Conservation (phyloP, 2,888 invertebrate species). For the Anthrax anthrax region DNA sequence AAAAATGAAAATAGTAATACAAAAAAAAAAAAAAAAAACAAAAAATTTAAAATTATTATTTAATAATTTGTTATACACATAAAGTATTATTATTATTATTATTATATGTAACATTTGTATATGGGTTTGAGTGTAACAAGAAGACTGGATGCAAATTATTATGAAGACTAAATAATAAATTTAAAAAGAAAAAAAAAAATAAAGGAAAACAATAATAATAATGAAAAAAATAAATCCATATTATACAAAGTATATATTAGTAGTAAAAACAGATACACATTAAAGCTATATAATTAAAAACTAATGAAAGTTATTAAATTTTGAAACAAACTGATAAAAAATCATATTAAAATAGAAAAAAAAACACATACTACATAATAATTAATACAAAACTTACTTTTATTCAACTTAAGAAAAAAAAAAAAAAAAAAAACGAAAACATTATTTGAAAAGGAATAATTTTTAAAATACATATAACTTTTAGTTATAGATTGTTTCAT, state of each 20-base stretch:
- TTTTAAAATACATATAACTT: too few relatives aligned
- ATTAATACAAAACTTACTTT: not conserved
- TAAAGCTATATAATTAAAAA: too few relatives aligned
- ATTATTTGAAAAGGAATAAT: not conserved
- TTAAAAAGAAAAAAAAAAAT: not conserved
- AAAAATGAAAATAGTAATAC: too few relatives aligned
- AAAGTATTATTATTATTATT: too few relatives aligned
- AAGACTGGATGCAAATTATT: not conserved
- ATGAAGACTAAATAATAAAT: not conserved
- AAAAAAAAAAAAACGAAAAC: not conserved
- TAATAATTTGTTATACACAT: too few relatives aligned
- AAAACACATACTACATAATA: not conserved
- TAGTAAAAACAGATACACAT: too few relatives aligned
- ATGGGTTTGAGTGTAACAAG: not conserved
- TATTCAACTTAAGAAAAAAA: not conserved
- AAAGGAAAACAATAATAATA: not conserved
- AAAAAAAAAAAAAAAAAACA: too few relatives aligned
- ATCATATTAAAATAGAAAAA: not conserved
- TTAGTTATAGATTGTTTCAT: too few relatives aligned
- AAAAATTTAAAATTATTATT: too few relatives aligned
- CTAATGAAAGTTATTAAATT: too few relatives aligned
- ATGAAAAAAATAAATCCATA: not conserved
- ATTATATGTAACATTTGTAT: not conserved
- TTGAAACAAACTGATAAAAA: too few relatives aligned
- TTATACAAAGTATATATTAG: too few relatives aligned